These are phyloP conservation scores for Agrotis segetum DNA, from an alignment of 2,888 invertebrate species.

Conservation along the genomic window DNA sequence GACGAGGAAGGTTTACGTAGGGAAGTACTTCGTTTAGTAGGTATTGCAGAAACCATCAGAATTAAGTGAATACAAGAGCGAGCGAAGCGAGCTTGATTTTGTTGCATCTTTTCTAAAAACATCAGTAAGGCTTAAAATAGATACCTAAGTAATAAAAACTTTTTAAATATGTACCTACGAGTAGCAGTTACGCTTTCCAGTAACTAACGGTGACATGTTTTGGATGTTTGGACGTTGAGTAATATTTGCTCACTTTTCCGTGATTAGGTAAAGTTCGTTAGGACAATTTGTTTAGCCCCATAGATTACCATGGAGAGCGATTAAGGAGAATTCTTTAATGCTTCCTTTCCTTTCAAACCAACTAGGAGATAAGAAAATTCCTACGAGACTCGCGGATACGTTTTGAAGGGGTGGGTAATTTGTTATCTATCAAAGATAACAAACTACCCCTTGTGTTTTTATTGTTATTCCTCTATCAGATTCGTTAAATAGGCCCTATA, in stretches of 20 bases:
- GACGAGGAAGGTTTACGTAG: too few species aligned
- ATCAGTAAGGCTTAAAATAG: background rate
- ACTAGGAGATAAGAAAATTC: constrained; percentile 46
- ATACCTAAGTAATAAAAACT: background rate
- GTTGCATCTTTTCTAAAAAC: too few species aligned
- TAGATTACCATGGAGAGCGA: constrained; percentile 25
- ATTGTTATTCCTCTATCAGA: background rate
- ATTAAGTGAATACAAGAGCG: too few species aligned
- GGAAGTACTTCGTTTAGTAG: too few species aligned
- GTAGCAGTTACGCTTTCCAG: constrained; percentile 38
- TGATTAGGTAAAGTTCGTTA: constrained; percentile 41
- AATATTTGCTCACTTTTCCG: constrained; percentile 57
- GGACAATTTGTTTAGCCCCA: constrained; percentile 34
- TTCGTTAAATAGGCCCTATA: background rate
- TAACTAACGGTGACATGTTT: constrained; percentile 32
- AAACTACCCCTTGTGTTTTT: background rate
- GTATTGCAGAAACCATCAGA: too few species aligned
- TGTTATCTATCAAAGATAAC: background rate
- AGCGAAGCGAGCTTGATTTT: too few species aligned
- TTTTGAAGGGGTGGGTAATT: background rate
- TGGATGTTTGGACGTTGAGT: constrained; percentile 41
- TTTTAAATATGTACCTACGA: background rate
- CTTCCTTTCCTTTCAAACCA: constrained; percentile 7
- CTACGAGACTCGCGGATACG: background rate
- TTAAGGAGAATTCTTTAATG: constrained; percentile 14